phyloP scores from a whole-genome alignment of 2,797 vertebrate species.

The Strix occidentalis region DNA sequence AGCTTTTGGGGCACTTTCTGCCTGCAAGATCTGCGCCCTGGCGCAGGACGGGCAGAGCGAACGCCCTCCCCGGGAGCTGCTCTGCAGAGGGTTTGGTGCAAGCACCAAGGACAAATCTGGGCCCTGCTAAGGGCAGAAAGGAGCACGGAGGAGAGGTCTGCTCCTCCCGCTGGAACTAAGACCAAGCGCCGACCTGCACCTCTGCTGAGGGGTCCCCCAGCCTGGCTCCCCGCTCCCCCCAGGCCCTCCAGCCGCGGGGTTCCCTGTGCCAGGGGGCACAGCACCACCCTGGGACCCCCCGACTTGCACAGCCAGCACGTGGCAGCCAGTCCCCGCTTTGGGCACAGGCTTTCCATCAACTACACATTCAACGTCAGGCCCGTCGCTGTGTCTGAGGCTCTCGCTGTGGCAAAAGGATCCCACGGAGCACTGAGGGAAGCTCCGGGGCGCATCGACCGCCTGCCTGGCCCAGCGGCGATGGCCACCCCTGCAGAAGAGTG shows the following conservation, averaged over 20 bases:
- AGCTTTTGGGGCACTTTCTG: background rate
- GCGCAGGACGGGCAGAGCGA: fast-evolving
- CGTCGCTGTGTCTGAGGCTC: too few relatives aligned
- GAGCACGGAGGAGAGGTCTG: background rate
- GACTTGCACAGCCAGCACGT: background rate
- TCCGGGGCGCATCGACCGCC: background rate
- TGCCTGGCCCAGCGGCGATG: background rate
- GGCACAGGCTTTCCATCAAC: background rate
- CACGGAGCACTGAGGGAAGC: background rate
- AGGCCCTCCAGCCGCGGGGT: background rate
- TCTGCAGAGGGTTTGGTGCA: background rate
- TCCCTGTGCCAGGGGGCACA: background rate
- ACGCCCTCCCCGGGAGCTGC: background rate
- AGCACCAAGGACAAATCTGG: background rate
- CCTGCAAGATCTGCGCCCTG: background rate
- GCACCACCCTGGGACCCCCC: background rate
- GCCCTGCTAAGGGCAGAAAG: background rate
- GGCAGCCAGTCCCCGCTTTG: background rate
- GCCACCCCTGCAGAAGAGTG: background rate
- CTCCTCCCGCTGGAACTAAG: background rate
- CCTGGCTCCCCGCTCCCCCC: background rate
- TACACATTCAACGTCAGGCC: too few relatives aligned
- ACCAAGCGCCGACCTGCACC: background rate
- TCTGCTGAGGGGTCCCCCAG: background rate
- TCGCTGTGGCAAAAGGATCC: background rate